These are phyloP conservation scores for Ochropleura leucogaster DNA, from an alignment of 2,888 invertebrate species.

Conservation along the genomic window DNA sequence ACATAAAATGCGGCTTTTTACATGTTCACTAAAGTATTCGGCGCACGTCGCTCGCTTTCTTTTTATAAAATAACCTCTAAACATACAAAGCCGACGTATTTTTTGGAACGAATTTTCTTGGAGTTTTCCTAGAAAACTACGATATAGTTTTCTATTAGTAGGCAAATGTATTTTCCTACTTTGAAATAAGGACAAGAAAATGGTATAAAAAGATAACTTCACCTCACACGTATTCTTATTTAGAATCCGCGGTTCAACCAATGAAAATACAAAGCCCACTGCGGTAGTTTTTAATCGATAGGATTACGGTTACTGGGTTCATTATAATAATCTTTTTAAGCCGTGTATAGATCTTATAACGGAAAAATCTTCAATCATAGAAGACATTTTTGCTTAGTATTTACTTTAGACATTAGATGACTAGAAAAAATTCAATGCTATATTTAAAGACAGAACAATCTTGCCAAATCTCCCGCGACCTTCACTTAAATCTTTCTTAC, in stretches of 20 bases:
- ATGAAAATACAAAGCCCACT: slow-evolving; percentile 14
- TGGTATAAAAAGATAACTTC: background rate
- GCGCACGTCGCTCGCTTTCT: slow-evolving; percentile 22
- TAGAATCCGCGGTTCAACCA: background rate
- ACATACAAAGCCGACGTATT: slow-evolving; percentile 21
- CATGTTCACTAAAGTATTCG: slow-evolving; percentile 37
- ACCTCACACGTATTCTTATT: background rate
- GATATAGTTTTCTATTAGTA: slow-evolving; percentile 10
- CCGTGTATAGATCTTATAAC: background rate
- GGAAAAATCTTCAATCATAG: background rate
- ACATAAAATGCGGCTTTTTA: slow-evolving; percentile 39
- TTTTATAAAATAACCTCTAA: slow-evolving; percentile 36
- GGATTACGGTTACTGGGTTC: background rate
- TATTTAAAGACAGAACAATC: background rate
- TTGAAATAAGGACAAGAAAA: slow-evolving; percentile 9
- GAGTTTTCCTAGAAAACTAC: slow-evolving; percentile 2
- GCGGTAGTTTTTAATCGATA: slow-evolving; percentile 47
- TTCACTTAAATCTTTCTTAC: background rate
- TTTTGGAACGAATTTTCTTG: slow-evolving; percentile 1
- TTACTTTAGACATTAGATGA: background rate
- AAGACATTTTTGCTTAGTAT: background rate
- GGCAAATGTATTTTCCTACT: slow-evolving; percentile 6
- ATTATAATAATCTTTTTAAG: background rate
- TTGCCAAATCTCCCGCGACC: background rate
- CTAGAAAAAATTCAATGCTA: background rate